Conservation (phyloP, 2,797 vertebrate genomes). For the Mus spretus region DNA sequence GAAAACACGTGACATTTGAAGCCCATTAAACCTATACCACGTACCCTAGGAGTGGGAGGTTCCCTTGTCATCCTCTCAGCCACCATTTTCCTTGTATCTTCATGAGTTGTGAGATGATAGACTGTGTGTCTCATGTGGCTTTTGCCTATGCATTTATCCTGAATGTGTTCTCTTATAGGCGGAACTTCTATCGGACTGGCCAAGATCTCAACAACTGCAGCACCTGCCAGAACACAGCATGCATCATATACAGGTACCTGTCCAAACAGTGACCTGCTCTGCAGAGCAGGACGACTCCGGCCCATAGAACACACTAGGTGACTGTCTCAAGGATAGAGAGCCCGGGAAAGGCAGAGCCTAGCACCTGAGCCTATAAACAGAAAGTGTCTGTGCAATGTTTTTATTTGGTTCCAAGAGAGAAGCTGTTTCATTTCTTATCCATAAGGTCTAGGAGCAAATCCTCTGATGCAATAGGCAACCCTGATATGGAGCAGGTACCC, state of each 20-base stretch:
- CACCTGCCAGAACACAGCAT: conserved; percentile 99
- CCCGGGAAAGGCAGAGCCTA: background rate
- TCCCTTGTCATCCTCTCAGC: background rate
- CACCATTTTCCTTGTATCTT: background rate
- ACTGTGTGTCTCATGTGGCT: background rate
- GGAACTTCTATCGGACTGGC: conserved; percentile 98
- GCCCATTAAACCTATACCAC: background rate
- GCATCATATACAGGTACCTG: conserved; percentile 99
- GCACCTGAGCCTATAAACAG: background rate
- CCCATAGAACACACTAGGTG: background rate
- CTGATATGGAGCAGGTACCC: rapidly evolving
- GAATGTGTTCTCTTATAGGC: conserved; percentile 90
- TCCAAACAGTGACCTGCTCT: background rate
- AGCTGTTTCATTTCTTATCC: background rate
- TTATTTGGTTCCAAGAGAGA: conserved; percentile 30
- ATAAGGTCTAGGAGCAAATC: background rate
- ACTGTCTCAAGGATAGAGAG: background rate
- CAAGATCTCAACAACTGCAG: conserved; percentile 99
- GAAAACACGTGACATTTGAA: background rate
- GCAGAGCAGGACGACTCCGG: background rate
- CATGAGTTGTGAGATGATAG: background rate
- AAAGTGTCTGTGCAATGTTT: background rate
- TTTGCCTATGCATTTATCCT: conserved; percentile 48
- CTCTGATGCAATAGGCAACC: background rate
- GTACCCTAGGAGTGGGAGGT: background rate